Evolutionary conservation across 2,888 invertebrate genomes (phyloP), one percentile per base, ranked within the genome.

Genomic region (Ethmia dodecea): DNA sequence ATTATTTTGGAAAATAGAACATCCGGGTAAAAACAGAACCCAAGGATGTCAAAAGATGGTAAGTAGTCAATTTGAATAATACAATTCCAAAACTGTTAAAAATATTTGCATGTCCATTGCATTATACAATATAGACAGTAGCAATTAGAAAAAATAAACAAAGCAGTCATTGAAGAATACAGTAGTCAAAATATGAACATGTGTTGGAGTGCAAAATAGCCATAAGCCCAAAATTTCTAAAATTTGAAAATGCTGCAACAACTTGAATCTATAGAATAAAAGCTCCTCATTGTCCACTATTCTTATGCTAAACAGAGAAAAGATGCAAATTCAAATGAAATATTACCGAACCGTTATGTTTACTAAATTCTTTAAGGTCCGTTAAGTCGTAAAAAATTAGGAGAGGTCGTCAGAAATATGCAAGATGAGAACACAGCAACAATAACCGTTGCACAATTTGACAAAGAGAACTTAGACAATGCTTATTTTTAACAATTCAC

Each of bases 291-390:
- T 66, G 60, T 61, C 45, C 43, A 42, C 64, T 52, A 66, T 78
- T 79, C 71, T 77, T 31, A 66, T 69, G 65, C 49, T 58, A 70
- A 78, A 62, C 52, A 69, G 69, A 58, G 60, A 68, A 71, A 69
- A 73, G 61, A 78, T 72, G 71, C 76, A 74, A 80, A 77, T 73
- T 49, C 45, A 47, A 60, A 55, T 51, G 43, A 49, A 47, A 47
- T 37, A 38, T 35, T 30, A 27, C 41, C 43, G 55, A 43, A 37
- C 83, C 75, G 81, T 81, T 84, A 81, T 79, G 69, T 81, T 80
- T 77, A 80, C 71, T 56, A 75, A 58, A 66, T 60, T 70, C 55
- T 62, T 70, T 49, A 55, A 62, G 55, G 47, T 58, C 78, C 75
- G 79, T 79, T 81, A 78, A 48, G 45, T 59, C 47, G 46, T 60